Conservation (phyloP, 1,140 invertebrate genomes). For the Sesamia nonagrioides region DNA sequence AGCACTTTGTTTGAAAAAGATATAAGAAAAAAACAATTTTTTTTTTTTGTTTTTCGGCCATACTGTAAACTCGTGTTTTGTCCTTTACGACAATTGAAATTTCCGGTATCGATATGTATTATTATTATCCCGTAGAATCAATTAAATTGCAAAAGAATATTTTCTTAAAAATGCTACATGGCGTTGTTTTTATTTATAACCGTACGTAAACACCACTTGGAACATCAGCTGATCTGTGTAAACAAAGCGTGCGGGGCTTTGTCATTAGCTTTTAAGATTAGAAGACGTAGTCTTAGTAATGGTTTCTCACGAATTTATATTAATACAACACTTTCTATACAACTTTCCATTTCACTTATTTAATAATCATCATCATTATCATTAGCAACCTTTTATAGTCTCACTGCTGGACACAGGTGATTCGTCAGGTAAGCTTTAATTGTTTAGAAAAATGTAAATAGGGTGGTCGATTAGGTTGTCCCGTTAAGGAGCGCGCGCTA, state of each 20-base stretch:
- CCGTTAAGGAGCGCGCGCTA: constrained; percentile 84
- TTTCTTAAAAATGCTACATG: constrained; percentile 6
- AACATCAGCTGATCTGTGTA: constrained; percentile 76
- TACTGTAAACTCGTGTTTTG: no score
- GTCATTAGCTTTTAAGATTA: constrained; percentile 33
- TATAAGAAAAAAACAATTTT: no score
- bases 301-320: neutral
- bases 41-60: no score
- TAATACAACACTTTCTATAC: neutral
- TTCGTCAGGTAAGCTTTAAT: no score
- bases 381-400: no score
- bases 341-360: constrained; percentile 5
- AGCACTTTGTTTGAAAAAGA: no score
- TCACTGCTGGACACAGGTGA: no score
- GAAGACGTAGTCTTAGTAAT: neutral
- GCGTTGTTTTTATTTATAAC: constrained; percentile 36
- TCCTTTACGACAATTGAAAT: no score
- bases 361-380: no score
- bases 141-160: neutral
- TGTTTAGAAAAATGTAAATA: constrained; percentile 85
- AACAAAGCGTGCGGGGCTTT: constrained; percentile 63
- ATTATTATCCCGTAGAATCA: no score
- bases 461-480: constrained; percentile 83
- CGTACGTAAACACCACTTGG: constrained; percentile 55
- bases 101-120: no score